These are phyloP conservation scores for Orcinus orca DNA, from an alignment of 2,113 vertebrate genomes.

Conservation along the genomic window DNA sequence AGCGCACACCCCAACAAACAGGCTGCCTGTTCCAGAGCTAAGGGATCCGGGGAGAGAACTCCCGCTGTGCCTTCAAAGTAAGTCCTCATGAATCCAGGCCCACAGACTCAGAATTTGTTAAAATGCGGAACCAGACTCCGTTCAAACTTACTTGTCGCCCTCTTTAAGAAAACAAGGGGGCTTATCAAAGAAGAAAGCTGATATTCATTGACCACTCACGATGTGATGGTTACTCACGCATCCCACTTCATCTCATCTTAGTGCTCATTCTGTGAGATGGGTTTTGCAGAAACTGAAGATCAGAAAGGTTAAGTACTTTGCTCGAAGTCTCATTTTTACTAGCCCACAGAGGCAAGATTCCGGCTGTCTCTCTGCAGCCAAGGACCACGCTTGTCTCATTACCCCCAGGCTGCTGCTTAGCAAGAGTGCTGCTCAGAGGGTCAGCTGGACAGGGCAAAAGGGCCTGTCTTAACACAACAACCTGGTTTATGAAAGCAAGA, in stretches of 20 bases:
- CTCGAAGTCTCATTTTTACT: not conserved
- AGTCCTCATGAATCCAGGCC: not conserved
- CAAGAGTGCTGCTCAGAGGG: not conserved
- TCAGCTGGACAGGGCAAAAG: not conserved
- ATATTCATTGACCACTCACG: not conserved
- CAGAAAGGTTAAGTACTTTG: not conserved
- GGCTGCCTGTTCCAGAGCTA: too few species aligned
- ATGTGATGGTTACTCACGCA: not conserved
- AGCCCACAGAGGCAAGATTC: not conserved
- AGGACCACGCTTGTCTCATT: fast-evolving
- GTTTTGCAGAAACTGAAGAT: not conserved
- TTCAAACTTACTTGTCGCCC: not conserved
- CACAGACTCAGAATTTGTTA: not conserved
- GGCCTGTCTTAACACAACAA: not conserved
- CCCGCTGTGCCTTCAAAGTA: not conserved
- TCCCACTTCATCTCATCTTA: not conserved
- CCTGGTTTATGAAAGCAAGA: not conserved
- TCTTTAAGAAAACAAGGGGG: not conserved
- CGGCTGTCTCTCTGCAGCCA: not conserved
- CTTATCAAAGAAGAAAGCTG: not conserved
- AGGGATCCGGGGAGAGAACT: not conserved
- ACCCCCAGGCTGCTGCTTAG: not conserved
- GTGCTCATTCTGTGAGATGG: not conserved
- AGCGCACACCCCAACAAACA: not conserved
- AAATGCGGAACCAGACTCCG: not conserved